A percentile compares a stretch with the other conserved stretches of the same genome.
These are phyloP conservation scores for Clarias fuscus DNA, from an alignment of 2,797 vertebrate genomes.

Conservation along the genomic window DNA sequence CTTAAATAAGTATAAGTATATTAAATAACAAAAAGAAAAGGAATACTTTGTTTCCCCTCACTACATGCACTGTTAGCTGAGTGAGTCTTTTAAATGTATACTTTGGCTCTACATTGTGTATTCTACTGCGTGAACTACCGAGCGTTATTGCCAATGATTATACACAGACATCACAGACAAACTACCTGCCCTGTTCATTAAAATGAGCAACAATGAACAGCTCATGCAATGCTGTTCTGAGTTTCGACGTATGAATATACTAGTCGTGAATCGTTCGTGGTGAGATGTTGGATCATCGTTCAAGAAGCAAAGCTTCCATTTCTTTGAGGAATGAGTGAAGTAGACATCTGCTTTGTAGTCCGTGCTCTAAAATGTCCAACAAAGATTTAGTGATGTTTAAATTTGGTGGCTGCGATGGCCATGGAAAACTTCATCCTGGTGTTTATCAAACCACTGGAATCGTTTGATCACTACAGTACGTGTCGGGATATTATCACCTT, in stretches of 20 bases:
- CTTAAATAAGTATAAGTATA: background rate
- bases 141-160: background rate
- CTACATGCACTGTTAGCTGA: background rate
- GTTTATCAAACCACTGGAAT: slow-evolving; percentile 16
- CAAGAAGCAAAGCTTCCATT: background rate
- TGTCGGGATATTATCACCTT: background rate
- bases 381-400: slow-evolving; percentile 27
- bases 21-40: background rate
- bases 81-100: background rate
- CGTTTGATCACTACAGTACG: background rate
- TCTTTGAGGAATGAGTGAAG: background rate
- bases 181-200: background rate
- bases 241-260: background rate
- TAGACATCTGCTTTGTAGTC: slow-evolving; percentile 20
- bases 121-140: background rate
- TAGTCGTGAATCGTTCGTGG: background rate
- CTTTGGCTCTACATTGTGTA: background rate
- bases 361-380: background rate
- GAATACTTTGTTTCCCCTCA: background rate
- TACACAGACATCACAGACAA: background rate
- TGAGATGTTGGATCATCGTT: background rate
- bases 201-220: background rate
- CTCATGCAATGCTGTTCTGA: background rate
- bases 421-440: background rate
- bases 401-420: background rate